Percentiles rank a stretch among this genome's conserved stretches.
Conservation (phyloP, 2,113 vertebrate species). For the Lampris megalopsis region DNA sequence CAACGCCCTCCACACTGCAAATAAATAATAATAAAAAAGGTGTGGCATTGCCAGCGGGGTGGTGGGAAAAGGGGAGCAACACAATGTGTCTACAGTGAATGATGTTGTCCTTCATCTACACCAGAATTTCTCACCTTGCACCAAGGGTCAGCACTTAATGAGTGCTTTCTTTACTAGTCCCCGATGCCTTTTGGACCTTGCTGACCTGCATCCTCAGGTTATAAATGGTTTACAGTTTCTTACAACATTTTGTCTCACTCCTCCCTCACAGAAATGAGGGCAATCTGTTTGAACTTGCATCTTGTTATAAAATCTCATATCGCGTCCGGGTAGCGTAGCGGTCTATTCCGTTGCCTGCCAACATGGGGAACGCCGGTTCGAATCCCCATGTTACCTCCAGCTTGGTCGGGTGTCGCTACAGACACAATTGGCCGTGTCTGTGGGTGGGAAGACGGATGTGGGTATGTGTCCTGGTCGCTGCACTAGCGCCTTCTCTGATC, state of each 20-base stretch:
- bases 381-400: no score
- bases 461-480: no score
- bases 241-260: background rate
- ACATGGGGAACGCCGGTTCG: no score
- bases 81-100: constrained; percentile 17
- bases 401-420: no score
- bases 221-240: constrained; percentile 29
- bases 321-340: no score
- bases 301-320: background rate
- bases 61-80: background rate
- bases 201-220: constrained; percentile 32
- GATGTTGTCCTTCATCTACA: constrained; percentile 17
- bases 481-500: no score
- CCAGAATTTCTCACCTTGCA: background rate
- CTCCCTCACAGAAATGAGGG: constrained; percentile 23
- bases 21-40: constrained; percentile 66
- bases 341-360: no score
- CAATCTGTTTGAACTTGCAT: constrained; percentile 5
- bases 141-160: constrained; percentile 42
- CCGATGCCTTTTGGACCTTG: constrained; percentile 24
- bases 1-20: constrained; percentile 50
- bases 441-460: no score
- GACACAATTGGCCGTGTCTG: no score
- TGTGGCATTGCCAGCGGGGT: constrained; percentile 8
- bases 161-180: constrained; percentile 40